Base-by-base conservation (phyloP, 2,113 vertebrate genomes). In the Rhynchomys soricoides region DNA sequence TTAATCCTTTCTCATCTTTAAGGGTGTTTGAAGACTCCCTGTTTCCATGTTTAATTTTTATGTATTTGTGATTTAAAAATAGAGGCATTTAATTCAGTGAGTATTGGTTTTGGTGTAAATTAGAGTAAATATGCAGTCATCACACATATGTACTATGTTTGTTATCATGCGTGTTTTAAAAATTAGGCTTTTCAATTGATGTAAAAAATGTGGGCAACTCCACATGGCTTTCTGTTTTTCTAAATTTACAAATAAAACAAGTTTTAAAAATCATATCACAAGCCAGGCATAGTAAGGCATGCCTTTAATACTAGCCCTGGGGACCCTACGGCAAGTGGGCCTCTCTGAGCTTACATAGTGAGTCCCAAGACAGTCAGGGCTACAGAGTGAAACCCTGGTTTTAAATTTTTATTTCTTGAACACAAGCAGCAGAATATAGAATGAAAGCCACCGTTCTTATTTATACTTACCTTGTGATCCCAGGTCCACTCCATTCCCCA, bases 11-110 rank as follows among this genome's bases (percentile, higher is more conserved):
- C 89, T 66, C 78, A 82, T 87, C 55, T 95, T 89, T 91, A 40
- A 64, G 81, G 45, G 82, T 79, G 37, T 97, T 95, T 93, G 86
- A 86, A 95, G 95, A 94, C 95, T 93, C 93, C 21, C 64, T 91
- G 62, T 37, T 87, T 77, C 64, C 82, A 71, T 66, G 66, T 55
- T 59, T 40, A 81, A 79, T 89, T 71, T 73, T 82, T 52, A 43
- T 59, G 29, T 71, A 83, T 85, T 91, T 93, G 21, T 85, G 24
- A 37, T 92, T 95, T 91, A 85, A 40, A 90, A 77, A 66, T 92
- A 15, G 75, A 81, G 78, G 87, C 34, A 34, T 86, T 79, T 75
- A 75, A 89, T 55, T 73, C 10, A 68, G 71, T 29, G 86, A 83
- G 26, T 73, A 45, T 86, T 95, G 92, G 82, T 94, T 96, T 91